A percentile compares a stretch with the other conserved stretches of the same genome.
Evolutionary conservation across 2,797 vertebrate genomes (phyloP).

Genomic region (Pangasius sanitwongsei): DNA sequence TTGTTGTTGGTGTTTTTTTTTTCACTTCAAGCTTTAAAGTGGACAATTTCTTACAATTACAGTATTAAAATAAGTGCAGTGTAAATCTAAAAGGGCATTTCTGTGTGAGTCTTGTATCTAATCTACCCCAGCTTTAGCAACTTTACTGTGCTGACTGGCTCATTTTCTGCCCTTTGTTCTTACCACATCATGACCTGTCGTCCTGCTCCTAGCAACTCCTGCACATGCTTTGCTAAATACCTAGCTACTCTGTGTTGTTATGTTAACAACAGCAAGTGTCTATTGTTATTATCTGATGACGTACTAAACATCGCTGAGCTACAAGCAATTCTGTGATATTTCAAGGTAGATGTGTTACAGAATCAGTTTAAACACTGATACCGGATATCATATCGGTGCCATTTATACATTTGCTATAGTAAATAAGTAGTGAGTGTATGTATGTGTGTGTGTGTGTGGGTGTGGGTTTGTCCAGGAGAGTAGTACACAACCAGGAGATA

Average conservation of each 20-base stretch:
- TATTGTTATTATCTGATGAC: neutral
- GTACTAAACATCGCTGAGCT: neutral
- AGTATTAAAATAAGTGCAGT: neutral
- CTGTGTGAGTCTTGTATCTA: neutral
- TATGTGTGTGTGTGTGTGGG: neutral
- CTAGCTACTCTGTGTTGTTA: neutral
- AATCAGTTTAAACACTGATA: neutral
- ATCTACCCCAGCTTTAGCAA: neutral
- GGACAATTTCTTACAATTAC: neutral
- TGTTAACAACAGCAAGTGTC: neutral
- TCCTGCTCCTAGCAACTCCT: neutral
- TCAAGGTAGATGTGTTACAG: neutral
- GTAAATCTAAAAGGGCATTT: neutral
- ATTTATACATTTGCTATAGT: neutral
- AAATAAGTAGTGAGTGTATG: neutral
- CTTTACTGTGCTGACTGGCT: neutral
- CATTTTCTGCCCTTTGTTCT: neutral
- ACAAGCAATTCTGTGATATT: neutral
- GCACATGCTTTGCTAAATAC: neutral
- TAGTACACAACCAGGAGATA: slow-evolving; percentile 81
- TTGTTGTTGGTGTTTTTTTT: neutral
- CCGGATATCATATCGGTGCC: neutral
- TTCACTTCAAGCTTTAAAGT: neutral
- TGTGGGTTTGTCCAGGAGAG: slow-evolving; percentile 77
- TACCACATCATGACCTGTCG: neutral